Conservation (phyloP, 2,888 invertebrate genomes). For the Neocrepidodera transversa region DNA sequence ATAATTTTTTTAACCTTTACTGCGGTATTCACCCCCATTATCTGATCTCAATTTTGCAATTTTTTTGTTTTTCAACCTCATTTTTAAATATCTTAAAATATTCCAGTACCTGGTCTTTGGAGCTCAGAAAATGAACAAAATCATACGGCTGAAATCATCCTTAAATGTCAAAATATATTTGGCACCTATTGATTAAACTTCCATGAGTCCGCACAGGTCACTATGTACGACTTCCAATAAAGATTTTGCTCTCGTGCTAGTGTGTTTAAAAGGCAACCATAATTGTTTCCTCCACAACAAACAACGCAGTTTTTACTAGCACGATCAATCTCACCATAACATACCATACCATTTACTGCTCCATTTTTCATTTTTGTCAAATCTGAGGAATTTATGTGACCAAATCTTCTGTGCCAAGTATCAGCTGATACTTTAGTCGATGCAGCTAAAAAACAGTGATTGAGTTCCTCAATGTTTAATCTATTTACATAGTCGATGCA, state of each 20-base stretch:
- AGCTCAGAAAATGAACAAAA: constrained; percentile 28
- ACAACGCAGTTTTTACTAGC: constrained; percentile 17
- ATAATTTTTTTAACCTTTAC: constrained; percentile 3
- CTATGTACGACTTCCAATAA: too few species aligned
- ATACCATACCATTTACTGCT: too few species aligned
- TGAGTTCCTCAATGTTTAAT: too few species aligned
- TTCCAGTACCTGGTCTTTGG: constrained; percentile 6
- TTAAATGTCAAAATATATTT: too few species aligned
- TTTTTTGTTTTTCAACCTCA: constrained; percentile 32
- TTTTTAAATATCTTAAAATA: constrained; percentile 11
- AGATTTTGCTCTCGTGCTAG: constrained; percentile 1
- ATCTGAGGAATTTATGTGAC: background rate
- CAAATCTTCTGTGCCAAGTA: too few species aligned
- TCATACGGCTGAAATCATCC: background rate
- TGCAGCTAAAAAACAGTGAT: too few species aligned
- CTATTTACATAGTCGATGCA: too few species aligned
- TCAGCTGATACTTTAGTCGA: too few species aligned
- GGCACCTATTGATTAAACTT: too few species aligned
- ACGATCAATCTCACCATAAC: constrained; percentile 1
- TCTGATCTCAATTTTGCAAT: constrained; percentile 4
- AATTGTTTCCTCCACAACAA: constrained; percentile 25
- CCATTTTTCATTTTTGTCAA: background rate
- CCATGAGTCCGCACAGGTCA: too few species aligned
- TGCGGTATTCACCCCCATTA: background rate
- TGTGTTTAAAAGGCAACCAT: constrained; percentile 15